Base-by-base conservation (phyloP, 2,797 vertebrate species). In the Premnoplex brunnescens region DNA sequence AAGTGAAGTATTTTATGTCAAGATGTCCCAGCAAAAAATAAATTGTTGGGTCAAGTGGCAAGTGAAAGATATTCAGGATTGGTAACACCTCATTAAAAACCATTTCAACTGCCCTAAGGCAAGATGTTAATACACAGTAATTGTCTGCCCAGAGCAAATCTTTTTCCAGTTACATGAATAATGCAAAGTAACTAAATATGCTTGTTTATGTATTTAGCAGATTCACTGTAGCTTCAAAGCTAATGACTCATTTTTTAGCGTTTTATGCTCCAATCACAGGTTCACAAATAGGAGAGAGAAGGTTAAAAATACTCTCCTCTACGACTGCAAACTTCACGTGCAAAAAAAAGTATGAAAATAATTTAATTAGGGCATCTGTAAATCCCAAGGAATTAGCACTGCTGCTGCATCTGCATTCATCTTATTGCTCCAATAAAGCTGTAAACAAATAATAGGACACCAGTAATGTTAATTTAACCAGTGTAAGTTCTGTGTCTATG, bases 1-100 rank as follows among this genome's bases (percentile, higher is more conserved):
- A 90, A 62, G 69, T 58, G 63, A 87, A 85, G 69, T 37, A 87
- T 91, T 91, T 93, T 78, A 82, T 66, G 71, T 95, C 88, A 93
- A 96, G 86, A 91, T 79, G 76, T 91, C 84, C 58, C 75, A 77
- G 54, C 80, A 87, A 93, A 95, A 92, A 94, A 95, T 91, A 97
- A 96, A 96, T 92, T 64, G 82, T 86, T 93, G 88, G 92, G 93
- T 96, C 91, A 96, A 96, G 71, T 85, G 94, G 87, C 86, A 96
- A 96, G 92, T 89, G 86, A 87, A 95, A 96, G 84, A 95, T 95
- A 96, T 95, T 95, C 82, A 88, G 89, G 74, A 96, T 92, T 93
- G 93, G 91, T 93, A 95, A 96, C 93, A 97, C 93, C 95, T 97
- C 91, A 96, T 96, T 96, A 94, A 96, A 96, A 96, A 91, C 85